phyloP scores from a whole-genome alignment of 2,797 vertebrate genomes.

The Alauda arvensis region DNA sequence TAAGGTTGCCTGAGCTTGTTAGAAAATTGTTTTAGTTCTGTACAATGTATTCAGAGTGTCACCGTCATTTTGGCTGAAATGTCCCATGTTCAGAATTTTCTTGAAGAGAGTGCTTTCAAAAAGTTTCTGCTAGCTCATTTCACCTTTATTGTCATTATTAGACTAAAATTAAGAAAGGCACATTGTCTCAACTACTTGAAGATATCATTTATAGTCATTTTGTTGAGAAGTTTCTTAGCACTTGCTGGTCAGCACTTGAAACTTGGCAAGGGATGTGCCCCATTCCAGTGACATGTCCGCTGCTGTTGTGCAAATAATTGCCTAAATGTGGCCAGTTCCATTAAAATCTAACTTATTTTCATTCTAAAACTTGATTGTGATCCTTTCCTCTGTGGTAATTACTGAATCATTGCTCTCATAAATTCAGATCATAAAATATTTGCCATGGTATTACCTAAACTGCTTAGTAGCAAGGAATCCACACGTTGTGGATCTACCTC shows the following conservation, averaged over 20 bases:
- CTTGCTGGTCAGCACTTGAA: neutral
- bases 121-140: neutral
- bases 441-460: neutral
- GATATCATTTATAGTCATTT: neutral
- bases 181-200: neutral
- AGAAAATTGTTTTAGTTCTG: neutral
- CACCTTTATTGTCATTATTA: neutral
- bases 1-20: neutral
- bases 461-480: conserved; percentile 16
- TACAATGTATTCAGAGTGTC: neutral
- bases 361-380: conserved; percentile 16
- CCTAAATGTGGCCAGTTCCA: neutral
- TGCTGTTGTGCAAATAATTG: neutral
- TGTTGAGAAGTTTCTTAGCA: neutral
- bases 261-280: neutral
- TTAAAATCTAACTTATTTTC: conserved; percentile 13
- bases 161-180: neutral
- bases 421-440: conserved; percentile 36
- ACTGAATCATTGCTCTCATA: conserved; percentile 4
- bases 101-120: neutral
- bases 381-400: conserved; percentile 1
- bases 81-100: neutral
- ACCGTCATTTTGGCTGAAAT: neutral
- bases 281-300: neutral
- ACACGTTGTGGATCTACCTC: conserved; percentile 1